Base-by-base conservation (phyloP, 2,888 invertebrate genomes). In the Empis stercorea region DNA sequence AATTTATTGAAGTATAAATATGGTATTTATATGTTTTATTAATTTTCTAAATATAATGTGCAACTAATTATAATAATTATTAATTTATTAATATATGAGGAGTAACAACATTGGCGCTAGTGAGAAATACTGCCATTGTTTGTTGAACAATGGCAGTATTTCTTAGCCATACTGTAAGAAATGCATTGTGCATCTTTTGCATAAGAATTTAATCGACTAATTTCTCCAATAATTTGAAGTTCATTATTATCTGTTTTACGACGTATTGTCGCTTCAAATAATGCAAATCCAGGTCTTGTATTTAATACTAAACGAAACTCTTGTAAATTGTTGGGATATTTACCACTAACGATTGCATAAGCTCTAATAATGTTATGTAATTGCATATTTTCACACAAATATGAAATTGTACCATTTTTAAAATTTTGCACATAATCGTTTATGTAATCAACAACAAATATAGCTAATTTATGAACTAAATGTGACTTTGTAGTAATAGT, bases 251-350 rank as follows among this genome's bases (percentile, higher is more conserved):
- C 53, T 14, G 55, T 49, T 46, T 66, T 63, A 44, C 72, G 66
- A 13, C 71, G 64, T 2, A 87, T 73, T 0, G 84, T 84, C 0
- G 80, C 78, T 65, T 87, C 86, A 57, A 82, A 87, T 34, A 77
- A 68, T 2, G 76, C 78, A 51, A 75, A 73, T 6, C 81, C 81
- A 2, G 87, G 87, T 7, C 64, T 65, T 14, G 83, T 78, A 48
- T 76, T 73, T 48, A 87, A 73, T 47, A 79, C 74, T n/a, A 84
- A 71, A n/a, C 86, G 75, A 57, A 81, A 79, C 58, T 76, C 74
- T 16, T 66, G 56, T 4, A 56, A 48, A 6, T 54, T 55, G 7
- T 50, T 43, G 1, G 52, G 46, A 27, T 20, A 20, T 4, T 5
- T 20, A 20, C 5, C 20, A 20, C 20, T 9, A 27, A 27, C 36